Evolutionary conservation across 2,797 vertebrate genomes (phyloP).

Genomic region (Rachycentron canadum): DNA sequence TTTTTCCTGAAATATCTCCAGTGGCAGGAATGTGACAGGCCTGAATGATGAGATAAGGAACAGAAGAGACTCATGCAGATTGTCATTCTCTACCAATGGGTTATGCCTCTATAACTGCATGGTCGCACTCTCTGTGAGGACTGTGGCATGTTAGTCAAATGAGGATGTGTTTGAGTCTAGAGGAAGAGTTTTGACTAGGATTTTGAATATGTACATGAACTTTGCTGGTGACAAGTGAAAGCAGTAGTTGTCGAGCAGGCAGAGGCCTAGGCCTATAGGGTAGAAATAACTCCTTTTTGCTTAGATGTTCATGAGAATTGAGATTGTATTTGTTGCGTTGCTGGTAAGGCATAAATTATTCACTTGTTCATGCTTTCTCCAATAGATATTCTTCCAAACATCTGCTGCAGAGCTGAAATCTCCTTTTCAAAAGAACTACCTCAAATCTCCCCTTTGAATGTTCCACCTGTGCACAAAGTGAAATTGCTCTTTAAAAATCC

Average conservation of each 20-base stretch:
- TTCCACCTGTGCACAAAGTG: neutral
- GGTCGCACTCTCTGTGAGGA: constrained; percentile 47
- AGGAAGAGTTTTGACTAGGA: constrained; percentile 30
- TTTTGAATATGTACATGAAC: neutral
- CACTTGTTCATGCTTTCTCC: neutral
- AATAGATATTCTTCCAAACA: neutral
- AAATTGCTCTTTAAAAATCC: neutral
- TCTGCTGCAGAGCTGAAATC: neutral
- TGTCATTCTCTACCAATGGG: constrained; percentile 34
- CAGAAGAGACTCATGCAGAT: constrained; percentile 44
- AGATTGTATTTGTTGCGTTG: neutral
- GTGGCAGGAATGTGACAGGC: constrained; percentile 43
- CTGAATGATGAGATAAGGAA: constrained; percentile 47
- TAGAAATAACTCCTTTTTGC: neutral
- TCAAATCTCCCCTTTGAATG: neutral
- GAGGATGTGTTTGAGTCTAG: constrained; percentile 17
- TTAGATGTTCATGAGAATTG: neutral
- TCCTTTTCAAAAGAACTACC: neutral
- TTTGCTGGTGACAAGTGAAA: neutral
- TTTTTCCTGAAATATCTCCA: constrained; percentile 54
- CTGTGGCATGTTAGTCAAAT: constrained; percentile 46
- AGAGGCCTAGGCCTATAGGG: neutral
- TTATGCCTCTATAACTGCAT: constrained; percentile 34
- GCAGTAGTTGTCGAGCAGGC: neutral
- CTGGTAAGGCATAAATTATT: neutral